These are phyloP conservation scores for Hoplostethus atlanticus DNA, from an alignment of 2,797 vertebrate genomes.

Conservation along the genomic window DNA sequence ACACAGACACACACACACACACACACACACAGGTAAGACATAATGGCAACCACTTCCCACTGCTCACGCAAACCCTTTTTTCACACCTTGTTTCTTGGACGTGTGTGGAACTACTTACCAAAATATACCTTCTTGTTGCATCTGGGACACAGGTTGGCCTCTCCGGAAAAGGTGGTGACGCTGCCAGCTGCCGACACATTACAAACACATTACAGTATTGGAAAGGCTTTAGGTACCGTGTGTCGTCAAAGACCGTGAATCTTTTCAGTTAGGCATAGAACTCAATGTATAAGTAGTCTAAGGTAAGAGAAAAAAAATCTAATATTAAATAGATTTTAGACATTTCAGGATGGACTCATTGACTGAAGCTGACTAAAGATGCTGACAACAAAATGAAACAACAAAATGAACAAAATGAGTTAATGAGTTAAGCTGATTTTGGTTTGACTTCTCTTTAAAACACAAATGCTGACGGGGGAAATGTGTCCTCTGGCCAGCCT, in stretches of 20 bases:
- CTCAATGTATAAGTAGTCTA: slow-evolving; percentile 9
- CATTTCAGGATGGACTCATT: slow-evolving; percentile 14
- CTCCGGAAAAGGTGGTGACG: slow-evolving; percentile 96
- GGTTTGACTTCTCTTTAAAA: not conserved
- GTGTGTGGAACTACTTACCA: slow-evolving; percentile 83
- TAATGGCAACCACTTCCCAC: slow-evolving; percentile 34
- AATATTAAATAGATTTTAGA: slow-evolving; percentile 20
- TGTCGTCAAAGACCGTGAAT: not conserved
- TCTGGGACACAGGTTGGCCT: slow-evolving; percentile 94
- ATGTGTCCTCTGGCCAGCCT: not conserved
- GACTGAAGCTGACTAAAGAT: not conserved
- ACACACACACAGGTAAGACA: slow-evolving; percentile 8
- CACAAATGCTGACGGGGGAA: slow-evolving; percentile 5
- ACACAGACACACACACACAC: slow-evolving; percentile 24
- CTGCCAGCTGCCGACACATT: slow-evolving; percentile 86
- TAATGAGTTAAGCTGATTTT: not conserved
- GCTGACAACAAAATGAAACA: not conserved
- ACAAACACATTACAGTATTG: slow-evolving; percentile 13
- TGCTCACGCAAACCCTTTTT: not conserved
- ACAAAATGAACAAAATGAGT: too few species aligned
- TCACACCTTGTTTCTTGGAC: not conserved
- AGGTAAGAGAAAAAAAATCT: not conserved
- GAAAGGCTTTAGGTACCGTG: not conserved
- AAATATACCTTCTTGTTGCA: slow-evolving; percentile 98
- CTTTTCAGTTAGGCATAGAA: slow-evolving; percentile 12